Base-by-base conservation (phyloP, 2,113 vertebrate genomes). In the Ursus arctos region DNA sequence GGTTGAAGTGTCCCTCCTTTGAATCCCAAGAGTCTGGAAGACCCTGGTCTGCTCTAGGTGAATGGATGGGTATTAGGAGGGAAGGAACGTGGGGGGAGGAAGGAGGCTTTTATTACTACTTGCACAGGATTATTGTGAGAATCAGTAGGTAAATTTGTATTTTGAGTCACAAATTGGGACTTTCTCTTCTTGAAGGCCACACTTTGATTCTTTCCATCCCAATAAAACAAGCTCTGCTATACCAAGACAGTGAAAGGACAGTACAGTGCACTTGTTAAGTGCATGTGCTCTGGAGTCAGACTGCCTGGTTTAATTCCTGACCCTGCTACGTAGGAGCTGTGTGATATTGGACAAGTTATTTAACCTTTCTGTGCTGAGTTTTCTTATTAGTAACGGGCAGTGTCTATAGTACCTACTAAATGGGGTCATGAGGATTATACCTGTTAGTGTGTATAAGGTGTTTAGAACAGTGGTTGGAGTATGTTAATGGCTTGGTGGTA, bases 391-490 rank as follows among this genome's bases (percentile, higher is more conserved):
- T 31, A 33, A 61, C 47, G 80, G n/a, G 24, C 0, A 24, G 6
- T n/a, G 69, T 72, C 19, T 0, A 33, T 15, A 4, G 53, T 26
- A 19, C 13, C 11, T 36, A 12, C 33, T 63, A 36, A 47, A 0
- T 40, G 51, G 57, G 15, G 11, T 36, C 31, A 19, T 26, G 49
- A 33, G 40, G 18, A 1, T 43, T 21, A 10, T 10, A 24, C 1
- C 1, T 1, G 24, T 21, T 5, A 9, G n/a, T 7, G 11, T 6
- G 10, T 10, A 3, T 0, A 1, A 10, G 4, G n/a, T 3, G 5
- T 87, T 51, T 28, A 19, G 80, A 77, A 33, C 0, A 36, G 82
- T 19, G 10, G 12, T 18, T 24, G 55, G 55, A 24, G 7, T 2
- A 11, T 0, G 12, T 18, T 2, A 5, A 4, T 26, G 76, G 13